phyloP scores from a whole-genome alignment of 2,888 invertebrate genomes.

The Hyposoter didymator region DNA sequence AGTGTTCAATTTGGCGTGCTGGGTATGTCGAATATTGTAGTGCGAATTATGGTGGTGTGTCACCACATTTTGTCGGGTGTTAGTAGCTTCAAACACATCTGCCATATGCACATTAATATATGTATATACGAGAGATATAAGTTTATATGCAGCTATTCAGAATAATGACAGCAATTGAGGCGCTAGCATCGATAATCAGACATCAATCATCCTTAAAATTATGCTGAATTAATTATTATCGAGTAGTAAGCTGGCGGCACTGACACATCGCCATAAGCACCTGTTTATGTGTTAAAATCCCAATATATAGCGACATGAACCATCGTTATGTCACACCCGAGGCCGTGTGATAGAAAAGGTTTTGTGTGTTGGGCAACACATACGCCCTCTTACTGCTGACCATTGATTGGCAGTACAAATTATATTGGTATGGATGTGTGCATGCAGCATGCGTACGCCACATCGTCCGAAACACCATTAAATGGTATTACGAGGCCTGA shows the following conservation, averaged over 20 bases:
- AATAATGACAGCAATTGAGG: constrained; percentile 58
- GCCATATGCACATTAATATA: not conserved
- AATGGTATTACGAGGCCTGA: constrained; percentile 11
- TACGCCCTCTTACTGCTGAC: not conserved
- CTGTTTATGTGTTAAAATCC: not conserved
- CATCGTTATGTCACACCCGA: not conserved
- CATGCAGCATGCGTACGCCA: not conserved
- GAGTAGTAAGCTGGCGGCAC: constrained; percentile 66
- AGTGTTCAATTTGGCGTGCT: constrained; percentile 22
- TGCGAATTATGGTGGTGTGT: constrained; percentile 45
- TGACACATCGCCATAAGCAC: constrained; percentile 46
- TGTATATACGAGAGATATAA: not conserved
- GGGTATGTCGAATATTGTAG: constrained; percentile 28
- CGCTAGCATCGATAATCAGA: constrained; percentile 74
- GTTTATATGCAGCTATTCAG: constrained; percentile 26
- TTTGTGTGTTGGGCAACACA: not conserved
- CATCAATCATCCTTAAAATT: constrained; percentile 78
- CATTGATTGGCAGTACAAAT: not conserved
- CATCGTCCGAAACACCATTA: not conserved
- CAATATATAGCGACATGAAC: not conserved
- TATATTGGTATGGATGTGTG: not conserved
- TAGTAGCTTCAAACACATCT: not conserved
- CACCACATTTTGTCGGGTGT: constrained; percentile 19
- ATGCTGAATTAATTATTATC: constrained; percentile 76
- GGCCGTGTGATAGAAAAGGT: not conserved